These are phyloP conservation scores for Agelastica alni DNA, from an alignment of 2,888 invertebrate species.

Conservation along the genomic window DNA sequence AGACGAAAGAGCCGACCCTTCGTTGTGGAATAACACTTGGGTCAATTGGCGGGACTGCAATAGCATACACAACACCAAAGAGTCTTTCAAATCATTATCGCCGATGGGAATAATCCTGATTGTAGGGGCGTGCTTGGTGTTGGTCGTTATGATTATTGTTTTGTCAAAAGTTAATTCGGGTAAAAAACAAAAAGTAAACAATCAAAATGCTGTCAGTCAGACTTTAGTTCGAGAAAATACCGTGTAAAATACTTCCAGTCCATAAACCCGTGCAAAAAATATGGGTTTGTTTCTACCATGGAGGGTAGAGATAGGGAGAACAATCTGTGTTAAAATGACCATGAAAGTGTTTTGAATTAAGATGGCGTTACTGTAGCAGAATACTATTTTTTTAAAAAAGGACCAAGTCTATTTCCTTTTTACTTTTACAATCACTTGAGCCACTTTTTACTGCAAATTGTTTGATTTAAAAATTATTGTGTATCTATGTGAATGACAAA, in stretches of 20 bases:
- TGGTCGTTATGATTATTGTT: constrained; percentile 39
- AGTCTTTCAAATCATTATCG: constrained; percentile 40
- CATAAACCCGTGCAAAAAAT: neutral
- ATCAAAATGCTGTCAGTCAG: neutral
- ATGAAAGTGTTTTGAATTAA: too few relatives aligned
- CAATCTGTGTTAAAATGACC: too few relatives aligned
- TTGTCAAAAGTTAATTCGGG: constrained; percentile 3
- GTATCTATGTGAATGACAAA: too few relatives aligned
- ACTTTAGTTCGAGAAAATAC: constrained; percentile 1
- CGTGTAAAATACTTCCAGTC: neutral
- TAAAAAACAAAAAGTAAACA: neutral
- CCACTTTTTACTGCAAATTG: too few relatives aligned
- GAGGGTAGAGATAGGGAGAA: too few relatives aligned
- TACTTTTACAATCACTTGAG: too few relatives aligned
- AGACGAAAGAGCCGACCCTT: constrained; percentile 60
- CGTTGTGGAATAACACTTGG: constrained; percentile 62
- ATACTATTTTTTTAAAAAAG: too few relatives aligned
- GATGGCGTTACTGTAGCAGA: too few relatives aligned
- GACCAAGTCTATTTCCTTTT: too few relatives aligned
- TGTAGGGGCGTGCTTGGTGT: constrained; percentile 44
- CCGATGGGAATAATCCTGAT: constrained; percentile 49
- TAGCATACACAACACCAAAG: constrained; percentile 47
- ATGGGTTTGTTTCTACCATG: too few relatives aligned
- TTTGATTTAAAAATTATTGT: too few relatives aligned
- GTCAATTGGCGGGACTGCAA: constrained; percentile 64